Percentiles rank a stretch among this genome's conserved stretches.
Conservation (phyloP, 2,888 invertebrate species). For the Psylliodes chrysocephalus region DNA sequence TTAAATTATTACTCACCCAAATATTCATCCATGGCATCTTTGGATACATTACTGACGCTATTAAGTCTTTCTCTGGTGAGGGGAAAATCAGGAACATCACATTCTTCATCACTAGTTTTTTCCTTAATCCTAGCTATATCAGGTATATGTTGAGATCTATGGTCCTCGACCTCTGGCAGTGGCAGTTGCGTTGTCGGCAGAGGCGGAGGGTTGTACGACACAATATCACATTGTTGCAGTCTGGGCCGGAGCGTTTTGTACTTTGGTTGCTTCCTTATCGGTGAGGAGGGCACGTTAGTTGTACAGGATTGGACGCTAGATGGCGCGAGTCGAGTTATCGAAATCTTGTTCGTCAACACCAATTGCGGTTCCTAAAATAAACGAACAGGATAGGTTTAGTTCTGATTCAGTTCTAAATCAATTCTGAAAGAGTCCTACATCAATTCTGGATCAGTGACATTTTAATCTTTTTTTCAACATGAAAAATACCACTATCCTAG, state of each 20-base stretch:
- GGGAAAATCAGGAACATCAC: constrained; percentile 54
- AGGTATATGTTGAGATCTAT: constrained; percentile 60
- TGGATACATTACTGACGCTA: constrained; percentile 81
- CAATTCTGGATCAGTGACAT: no score
- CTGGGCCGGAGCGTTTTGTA: constrained; percentile 68
- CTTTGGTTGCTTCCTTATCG: constrained; percentile 56
- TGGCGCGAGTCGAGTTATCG: constrained; percentile 52
- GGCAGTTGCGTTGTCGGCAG: constrained; percentile 32
- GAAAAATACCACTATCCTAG: no score
- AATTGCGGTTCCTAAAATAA: constrained; percentile 35
- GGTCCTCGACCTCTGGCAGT: constrained; percentile 51
- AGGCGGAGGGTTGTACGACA: constrained; percentile 60
- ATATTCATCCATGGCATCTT: constrained; percentile 84
- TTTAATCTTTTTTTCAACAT: no score
- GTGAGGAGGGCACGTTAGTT: constrained; percentile 23
- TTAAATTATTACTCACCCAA: constrained; percentile 65
- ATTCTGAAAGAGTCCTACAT: no score
- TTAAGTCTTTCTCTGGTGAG: constrained; percentile 73
- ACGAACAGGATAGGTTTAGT: no score
- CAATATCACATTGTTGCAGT: constrained; percentile 62
- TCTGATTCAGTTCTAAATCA: no score
- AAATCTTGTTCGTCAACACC: constrained; percentile 51
- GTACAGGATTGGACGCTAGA: constrained; percentile 11
- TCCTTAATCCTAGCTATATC: constrained; percentile 55
- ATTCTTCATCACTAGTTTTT: constrained; percentile 49